These are phyloP conservation scores for Ophiothrix spiculata DNA, from an alignment of 35 echinoderm and acorn worm species.

Conservation along the genomic window DNA sequence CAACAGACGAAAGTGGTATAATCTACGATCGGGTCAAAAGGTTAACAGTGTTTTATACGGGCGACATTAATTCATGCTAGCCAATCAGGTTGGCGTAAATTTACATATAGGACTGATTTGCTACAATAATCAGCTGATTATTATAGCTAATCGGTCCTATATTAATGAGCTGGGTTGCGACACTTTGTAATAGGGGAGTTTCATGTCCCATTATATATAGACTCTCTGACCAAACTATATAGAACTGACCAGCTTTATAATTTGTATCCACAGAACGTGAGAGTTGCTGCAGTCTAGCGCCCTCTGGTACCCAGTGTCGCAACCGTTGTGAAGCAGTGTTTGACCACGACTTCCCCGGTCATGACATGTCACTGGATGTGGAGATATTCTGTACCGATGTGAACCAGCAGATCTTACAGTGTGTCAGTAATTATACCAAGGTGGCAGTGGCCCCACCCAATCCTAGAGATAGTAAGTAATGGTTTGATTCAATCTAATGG, in stretches of 20 bases:
- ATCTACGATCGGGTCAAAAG: no score
- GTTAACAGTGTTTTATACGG: no score
- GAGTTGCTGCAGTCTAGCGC: conserved; percentile 63
- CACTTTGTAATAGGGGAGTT: no score
- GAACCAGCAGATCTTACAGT: conserved; percentile 49
- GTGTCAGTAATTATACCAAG: conserved; percentile 84
- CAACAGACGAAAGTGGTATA: no score
- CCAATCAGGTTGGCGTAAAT: no score
- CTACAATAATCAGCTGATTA: no score
- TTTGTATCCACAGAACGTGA: conserved; percentile 57
- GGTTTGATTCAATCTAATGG: no score
- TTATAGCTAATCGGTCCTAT: no score
- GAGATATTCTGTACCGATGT: conserved; percentile 56
- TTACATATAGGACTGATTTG: no score
- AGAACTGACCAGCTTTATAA: not conserved
- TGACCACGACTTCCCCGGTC: conserved; percentile 49
- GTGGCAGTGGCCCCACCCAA: conserved; percentile 46
- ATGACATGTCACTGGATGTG: conserved; percentile 67
- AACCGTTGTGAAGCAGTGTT: conserved; percentile 68
- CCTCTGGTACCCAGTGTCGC: conserved; percentile 39
- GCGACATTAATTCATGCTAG: no score
- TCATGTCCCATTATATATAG: no score
- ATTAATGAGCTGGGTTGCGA: no score
- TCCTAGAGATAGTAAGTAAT: conserved; percentile 90
- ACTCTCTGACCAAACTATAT: not conserved